Evolutionary conservation across 1,140 invertebrate genomes (phyloP), one percentile per base, ranked within the genome.

Genomic region (Chymomyza costata): DNA sequence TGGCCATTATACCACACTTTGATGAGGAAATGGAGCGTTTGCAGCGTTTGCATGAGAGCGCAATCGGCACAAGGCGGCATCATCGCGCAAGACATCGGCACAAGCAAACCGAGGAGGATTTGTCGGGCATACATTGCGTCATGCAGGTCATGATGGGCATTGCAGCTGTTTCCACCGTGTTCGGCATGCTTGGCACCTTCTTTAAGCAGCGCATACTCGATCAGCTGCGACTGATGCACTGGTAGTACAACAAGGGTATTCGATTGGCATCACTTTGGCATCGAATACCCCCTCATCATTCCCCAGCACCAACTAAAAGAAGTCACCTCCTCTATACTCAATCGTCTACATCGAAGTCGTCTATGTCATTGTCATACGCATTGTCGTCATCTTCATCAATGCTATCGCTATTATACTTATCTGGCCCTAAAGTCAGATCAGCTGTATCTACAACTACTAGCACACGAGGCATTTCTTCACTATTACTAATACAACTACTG

Each of bases 101-200:
- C 32, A 80, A 73, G 32, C 73, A 83, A 40, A 66, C 55, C 11
- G 80, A 85, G 11, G 74, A 85, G 55, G 84, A 85, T 18, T 32
- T 85, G 39, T 85, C 84, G 3, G 78, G 80, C 41, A 83, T 86
- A 49, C 84, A 86, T 55, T 85, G 82, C 65, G 64, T 85, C 59
- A 86, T 86, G 84, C 84, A 86, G 80, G 81, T 82, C 68, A 85
- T 85, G 81, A 84, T 86, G 81, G 84, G 66, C 48, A 82, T 85
- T 67, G 84, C 84, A 17, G 84, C 84, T 7, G 58, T 85, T 6
- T 85, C 81, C 31, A 85, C 84, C 0, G 82, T 86, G 17, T 86
- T 86, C 43, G 84, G 84, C 28, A 84, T 86, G 81, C 65, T 86
- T 19, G 84, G 84, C 41, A 84, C 84, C 43, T 85, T 84, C 53